These are phyloP conservation scores for Exephanes ischioxanthus DNA, from an alignment of 2,888 invertebrate species.

Conservation along the genomic window DNA sequence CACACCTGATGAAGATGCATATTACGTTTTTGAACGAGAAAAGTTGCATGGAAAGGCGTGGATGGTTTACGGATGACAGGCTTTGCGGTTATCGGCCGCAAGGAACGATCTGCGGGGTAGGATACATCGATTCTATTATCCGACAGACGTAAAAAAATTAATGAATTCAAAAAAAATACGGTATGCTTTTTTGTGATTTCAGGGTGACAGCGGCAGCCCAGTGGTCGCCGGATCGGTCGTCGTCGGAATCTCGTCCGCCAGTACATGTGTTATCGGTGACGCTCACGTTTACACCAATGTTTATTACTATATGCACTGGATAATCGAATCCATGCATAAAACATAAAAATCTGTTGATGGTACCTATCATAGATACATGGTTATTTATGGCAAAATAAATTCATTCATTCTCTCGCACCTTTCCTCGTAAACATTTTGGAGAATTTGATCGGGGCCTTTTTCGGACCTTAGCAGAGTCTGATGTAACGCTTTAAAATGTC, in stretches of 20 bases:
- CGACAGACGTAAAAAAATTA: no score
- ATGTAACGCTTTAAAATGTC: no score
- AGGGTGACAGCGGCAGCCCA: slow-evolving; percentile 74
- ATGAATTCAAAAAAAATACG: no score
- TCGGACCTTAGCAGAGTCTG: no score
- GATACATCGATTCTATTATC: neutral
- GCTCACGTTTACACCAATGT: slow-evolving; percentile 69
- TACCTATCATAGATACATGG: no score
- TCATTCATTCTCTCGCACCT: no score
- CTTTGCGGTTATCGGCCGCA: neutral
- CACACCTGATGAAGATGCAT: neutral
- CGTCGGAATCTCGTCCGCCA: slow-evolving; percentile 68
- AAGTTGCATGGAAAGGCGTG: neutral
- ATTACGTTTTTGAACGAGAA: neutral
- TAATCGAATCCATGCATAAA: slow-evolving; percentile 30
- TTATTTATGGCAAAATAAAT: no score
- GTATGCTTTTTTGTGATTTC: slow-evolving; percentile 5
- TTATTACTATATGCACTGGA: slow-evolving; percentile 56
- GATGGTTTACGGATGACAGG: neutral
- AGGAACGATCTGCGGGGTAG: slow-evolving; percentile 10
- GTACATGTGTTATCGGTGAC: slow-evolving; percentile 55
- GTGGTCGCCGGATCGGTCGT: slow-evolving; percentile 56
- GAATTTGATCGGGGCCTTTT: no score
- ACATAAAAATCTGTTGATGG: neutral
- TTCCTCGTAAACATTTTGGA: no score